A percentile compares a stretch with the other conserved stretches of the same genome.
Evolutionary conservation across 1,140 invertebrate species (phyloP).

Genomic region (Eulimnadia texana): DNA sequence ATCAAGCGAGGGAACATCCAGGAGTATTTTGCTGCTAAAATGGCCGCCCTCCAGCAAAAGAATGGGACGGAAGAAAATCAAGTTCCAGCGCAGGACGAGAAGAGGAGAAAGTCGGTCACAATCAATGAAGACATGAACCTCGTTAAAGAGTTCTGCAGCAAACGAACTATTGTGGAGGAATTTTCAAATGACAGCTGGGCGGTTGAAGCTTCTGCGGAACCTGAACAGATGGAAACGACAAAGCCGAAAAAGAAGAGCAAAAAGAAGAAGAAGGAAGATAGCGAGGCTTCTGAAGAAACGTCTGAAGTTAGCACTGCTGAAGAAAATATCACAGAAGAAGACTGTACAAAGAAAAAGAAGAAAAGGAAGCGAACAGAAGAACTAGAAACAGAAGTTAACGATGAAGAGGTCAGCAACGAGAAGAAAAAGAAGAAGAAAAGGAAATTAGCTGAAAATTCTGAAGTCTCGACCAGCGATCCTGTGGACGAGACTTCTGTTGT

Average conservation of each 20-base stretch:
- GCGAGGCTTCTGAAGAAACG: background rate
- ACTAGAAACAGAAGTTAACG: too few relatives aligned
- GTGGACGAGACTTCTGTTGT: too few relatives aligned
- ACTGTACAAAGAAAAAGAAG: background rate
- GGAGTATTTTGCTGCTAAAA: slow-evolving; percentile 15
- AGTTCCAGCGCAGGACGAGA: background rate
- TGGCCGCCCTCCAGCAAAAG: slow-evolving; percentile 6
- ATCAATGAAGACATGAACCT: slow-evolving; percentile 2
- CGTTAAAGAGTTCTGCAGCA: slow-evolving; percentile 11
- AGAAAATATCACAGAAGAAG: background rate
- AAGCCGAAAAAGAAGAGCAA: slow-evolving; percentile 10
- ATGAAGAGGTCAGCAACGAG: too few relatives aligned
- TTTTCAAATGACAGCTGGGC: background rate
- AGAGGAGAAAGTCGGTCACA: background rate
- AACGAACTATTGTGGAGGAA: slow-evolving; percentile 4
- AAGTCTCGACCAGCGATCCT: too few relatives aligned
- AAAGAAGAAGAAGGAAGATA: slow-evolving; percentile 8
- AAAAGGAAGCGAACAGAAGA: too few relatives aligned
- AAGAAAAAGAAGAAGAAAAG: too few relatives aligned
- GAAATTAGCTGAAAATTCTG: too few relatives aligned
- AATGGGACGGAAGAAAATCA: background rate
- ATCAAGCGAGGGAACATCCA: slow-evolving; percentile 15
- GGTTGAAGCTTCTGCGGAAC: too few relatives aligned
- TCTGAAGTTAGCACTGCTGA: too few relatives aligned
- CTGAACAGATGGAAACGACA: background rate